Percentiles rank a stretch among this genome's conserved stretches.
These are phyloP conservation scores for Drosophila nigritarsus DNA, from an alignment of 2,888 invertebrate species.

Conservation along the genomic window DNA sequence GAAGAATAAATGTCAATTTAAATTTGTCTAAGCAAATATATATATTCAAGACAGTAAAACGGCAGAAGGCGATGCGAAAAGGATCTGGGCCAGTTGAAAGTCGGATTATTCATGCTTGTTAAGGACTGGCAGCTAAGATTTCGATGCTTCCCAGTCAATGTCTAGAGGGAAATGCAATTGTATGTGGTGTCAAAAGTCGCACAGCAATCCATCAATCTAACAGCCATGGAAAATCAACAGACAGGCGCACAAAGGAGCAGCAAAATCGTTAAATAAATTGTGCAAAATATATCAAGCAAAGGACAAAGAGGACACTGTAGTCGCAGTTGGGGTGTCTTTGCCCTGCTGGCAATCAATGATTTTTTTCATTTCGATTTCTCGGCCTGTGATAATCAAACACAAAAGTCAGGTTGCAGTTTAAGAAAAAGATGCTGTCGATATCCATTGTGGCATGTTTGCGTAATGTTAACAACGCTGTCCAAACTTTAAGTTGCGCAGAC, in stretches of 20 bases:
- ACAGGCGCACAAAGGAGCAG: constrained; percentile 45
- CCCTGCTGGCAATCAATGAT: constrained; percentile 37
- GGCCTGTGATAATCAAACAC: constrained; percentile 50
- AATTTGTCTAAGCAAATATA: constrained; percentile 16
- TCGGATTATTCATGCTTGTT: constrained; percentile 60
- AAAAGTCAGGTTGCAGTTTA: constrained; percentile 38
- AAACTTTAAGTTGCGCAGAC: constrained; percentile 65
- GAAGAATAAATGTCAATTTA: constrained; percentile 38
- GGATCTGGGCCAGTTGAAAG: constrained; percentile 33
- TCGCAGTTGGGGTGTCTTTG: constrained; percentile 51
- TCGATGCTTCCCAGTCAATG: constrained; percentile 6
- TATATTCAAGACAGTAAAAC: not conserved
- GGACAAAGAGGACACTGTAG: constrained; percentile 54
- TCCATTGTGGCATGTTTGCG: constrained; percentile 74
- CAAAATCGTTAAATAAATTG: constrained; percentile 66
- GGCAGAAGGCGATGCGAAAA: constrained; percentile 6
- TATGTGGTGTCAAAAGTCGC: constrained; percentile 83
- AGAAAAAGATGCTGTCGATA: constrained; percentile 15
- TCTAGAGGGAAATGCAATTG: constrained; percentile 54
- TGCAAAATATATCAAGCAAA: constrained; percentile 61
- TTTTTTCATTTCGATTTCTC: constrained; percentile 49
- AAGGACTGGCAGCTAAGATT: constrained; percentile 48
- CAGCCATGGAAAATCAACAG: constrained; percentile 71
- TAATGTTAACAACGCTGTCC: constrained; percentile 66
- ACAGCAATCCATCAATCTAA: constrained; percentile 83